A percentile compares a stretch with the other conserved stretches of the same genome.
Conservation (phyloP, 2,797 vertebrate species). For the Fistularia commersonii region DNA sequence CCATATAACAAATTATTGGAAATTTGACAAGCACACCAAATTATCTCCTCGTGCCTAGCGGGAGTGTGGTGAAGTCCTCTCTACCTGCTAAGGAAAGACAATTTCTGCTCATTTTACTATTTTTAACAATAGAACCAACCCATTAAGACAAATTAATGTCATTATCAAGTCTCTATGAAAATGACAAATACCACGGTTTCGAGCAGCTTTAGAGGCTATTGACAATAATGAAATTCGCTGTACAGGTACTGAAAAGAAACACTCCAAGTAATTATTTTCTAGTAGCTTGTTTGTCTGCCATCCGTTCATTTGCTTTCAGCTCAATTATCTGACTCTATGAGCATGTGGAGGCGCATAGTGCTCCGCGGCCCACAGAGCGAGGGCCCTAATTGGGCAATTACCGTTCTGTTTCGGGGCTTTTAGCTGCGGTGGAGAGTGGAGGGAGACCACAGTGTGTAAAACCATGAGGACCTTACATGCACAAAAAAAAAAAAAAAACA, state of each 20-base stretch:
- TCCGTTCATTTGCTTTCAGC: conserved; percentile 99
- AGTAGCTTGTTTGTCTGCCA: conserved; percentile 99
- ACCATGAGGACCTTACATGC: conserved; percentile 73
- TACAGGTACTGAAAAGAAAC: conserved; percentile 99
- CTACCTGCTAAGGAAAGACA: conserved; percentile 98
- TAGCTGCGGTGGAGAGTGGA: conserved; percentile 89
- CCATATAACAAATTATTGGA: conserved; percentile 99
- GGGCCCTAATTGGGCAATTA: conserved; percentile 99
- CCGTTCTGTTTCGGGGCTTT: conserved; percentile 95
- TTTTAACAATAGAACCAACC: conserved; percentile 99
- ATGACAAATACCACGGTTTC: conserved; percentile 99
- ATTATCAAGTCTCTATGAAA: conserved; percentile 99
- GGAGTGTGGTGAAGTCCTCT: conserved; percentile 94
- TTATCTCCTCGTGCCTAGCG: conserved; percentile 97
- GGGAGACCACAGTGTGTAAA: conserved; percentile 82
- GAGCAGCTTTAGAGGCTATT: conserved; percentile 99
- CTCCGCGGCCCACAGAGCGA: conserved; percentile 85
- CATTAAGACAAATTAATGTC: conserved; percentile 99
- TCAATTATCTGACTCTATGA: conserved; percentile 93
- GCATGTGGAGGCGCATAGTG: conserved; percentile 82
- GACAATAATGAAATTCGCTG: conserved; percentile 99
- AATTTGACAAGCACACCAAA: conserved; percentile 99
- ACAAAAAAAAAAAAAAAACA: conserved; percentile 68
- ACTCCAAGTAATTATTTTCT: conserved; percentile 99
- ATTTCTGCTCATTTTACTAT: conserved; percentile 99